Evolutionary conservation across 2,113 vertebrate species (phyloP), one percentile per base, ranked within the genome.

Genomic region (Cheirogaleus medius): DNA sequence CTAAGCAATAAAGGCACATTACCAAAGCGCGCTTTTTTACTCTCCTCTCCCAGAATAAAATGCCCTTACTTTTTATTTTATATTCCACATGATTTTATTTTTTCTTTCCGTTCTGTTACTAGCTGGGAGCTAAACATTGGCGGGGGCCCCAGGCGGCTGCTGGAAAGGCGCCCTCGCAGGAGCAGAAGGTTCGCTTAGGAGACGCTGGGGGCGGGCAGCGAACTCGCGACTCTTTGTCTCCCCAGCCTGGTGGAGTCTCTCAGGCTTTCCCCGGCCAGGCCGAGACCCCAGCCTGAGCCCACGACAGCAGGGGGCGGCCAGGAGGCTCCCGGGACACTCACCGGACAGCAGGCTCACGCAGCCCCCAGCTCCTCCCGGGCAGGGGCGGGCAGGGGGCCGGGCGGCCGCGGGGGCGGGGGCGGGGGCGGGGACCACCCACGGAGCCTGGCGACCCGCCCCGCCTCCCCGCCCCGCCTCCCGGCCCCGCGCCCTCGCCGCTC

Each of bases 21-120:
- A 66, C 39, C 56, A 42, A 94, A 47, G 63, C 8, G 23, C n/a
- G 1, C 44, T 68, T 88, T 81, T 34, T 20, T 0, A 52, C 81
- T 52, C 32, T 69, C 44, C 69, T 84, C 23, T 76, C 80, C 78
- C 60, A 84, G 81, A 95, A 95, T 77, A 81, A 95, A 97, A 95
- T 21, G 56, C 44, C 58, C 17, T 93, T 81, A 39, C 42, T 94
- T 94, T 76, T 44, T 60, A 64, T 89, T 94, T 89, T 69, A 77
- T 32, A 93, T 86, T 86, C 63, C 42, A 74, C 84, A 96, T 76
- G 17, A 87, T 76, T 93, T 93, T 81, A 71, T 95, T 95, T 94
- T 94, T 97, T 69, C 82, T 90, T 97, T 89, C 94, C 81, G 34
- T 94, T 90, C 93, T 85, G 87, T 97, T 96, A 95, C 74, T 83